These are phyloP conservation scores for Eilema depressum DNA, from an alignment of 2,888 invertebrate genomes.

Conservation along the genomic window DNA sequence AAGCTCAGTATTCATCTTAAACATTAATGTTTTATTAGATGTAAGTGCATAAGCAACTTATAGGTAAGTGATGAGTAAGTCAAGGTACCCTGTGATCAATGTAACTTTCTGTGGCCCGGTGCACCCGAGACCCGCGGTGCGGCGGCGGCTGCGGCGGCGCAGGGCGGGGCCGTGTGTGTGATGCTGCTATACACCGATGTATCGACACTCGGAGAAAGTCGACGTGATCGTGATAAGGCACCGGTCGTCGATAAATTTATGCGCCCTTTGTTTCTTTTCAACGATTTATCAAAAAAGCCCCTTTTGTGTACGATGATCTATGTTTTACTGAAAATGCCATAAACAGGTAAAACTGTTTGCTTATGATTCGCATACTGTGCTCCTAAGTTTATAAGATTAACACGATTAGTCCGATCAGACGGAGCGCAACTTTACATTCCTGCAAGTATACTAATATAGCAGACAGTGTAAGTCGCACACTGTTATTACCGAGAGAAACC, in stretches of 20 bases:
- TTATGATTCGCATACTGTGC: conserved; percentile 50
- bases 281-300: conserved; percentile 80
- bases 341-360: conserved; percentile 60
- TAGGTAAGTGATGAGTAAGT: conserved; percentile 9
- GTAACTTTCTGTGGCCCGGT: conserved; percentile 45
- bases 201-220: conserved; percentile 81
- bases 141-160: conserved; percentile 24
- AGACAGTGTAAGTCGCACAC: conserved; percentile 47
- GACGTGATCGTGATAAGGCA: conserved; percentile 80
- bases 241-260: conserved; percentile 80
- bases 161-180: conserved; percentile 49
- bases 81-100: conserved; percentile 40
- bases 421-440: conserved; percentile 38
- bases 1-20: background rate
- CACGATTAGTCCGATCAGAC: conserved; percentile 25
- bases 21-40: conserved; percentile 26
- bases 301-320: conserved; percentile 59
- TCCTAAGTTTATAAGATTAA: conserved; percentile 30
- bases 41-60: conserved; percentile 24
- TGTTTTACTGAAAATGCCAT: conserved; percentile 54
- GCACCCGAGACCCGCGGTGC: conserved; percentile 29
- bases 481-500: conserved; percentile 64
- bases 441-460: conserved; percentile 45
- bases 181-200: conserved; percentile 52
- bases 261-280: conserved; percentile 84